A percentile compares a stretch with the other conserved stretches of the same genome.
These are phyloP conservation scores for Botrylloides violaceus DNA, from an alignment of 23 tunicate genomes.

Conservation along the genomic window DNA sequence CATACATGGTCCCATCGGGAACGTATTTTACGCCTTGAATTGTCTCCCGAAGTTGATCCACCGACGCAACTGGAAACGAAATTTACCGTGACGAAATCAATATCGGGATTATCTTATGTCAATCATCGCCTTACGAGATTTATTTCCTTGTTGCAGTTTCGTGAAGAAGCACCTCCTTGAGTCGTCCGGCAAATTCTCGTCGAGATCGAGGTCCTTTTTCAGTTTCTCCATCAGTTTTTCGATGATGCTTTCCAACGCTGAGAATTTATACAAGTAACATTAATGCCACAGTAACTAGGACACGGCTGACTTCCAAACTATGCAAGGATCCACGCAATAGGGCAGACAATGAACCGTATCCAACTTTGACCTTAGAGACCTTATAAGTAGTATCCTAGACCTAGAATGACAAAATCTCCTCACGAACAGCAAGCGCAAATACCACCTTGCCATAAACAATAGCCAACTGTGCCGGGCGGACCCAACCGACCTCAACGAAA, in stretches of 20 bases:
- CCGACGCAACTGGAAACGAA: slow-evolving; percentile 47
- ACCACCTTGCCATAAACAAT: too few relatives aligned
- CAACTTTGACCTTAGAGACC: too few relatives aligned
- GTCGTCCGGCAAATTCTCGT: slow-evolving; percentile 49
- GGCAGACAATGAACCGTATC: too few relatives aligned
- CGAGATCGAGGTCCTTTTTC: slow-evolving; percentile 67
- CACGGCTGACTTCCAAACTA: neutral
- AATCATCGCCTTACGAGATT: slow-evolving; percentile 42
- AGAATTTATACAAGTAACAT: neutral
- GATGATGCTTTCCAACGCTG: slow-evolving; percentile 59
- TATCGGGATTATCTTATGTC: neutral
- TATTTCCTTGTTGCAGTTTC: slow-evolving; percentile 36
- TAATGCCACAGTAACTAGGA: too few relatives aligned
- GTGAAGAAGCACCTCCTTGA: slow-evolving; percentile 79
- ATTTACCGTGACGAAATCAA: neutral
- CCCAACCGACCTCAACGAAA: too few relatives aligned
- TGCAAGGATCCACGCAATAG: neutral
- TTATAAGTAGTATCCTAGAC: too few relatives aligned
- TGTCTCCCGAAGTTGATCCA: slow-evolving; percentile 80
- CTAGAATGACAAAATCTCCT: too few relatives aligned
- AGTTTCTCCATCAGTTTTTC: slow-evolving; percentile 49
- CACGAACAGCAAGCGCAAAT: too few relatives aligned
- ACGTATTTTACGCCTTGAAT: slow-evolving; percentile 80
- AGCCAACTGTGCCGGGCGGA: too few relatives aligned
- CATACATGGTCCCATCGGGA: slow-evolving; percentile 67